Evolutionary conservation across 2,888 invertebrate genomes (phyloP), one percentile per base, ranked within the genome.

Genomic region (Acronicta leporina): DNA sequence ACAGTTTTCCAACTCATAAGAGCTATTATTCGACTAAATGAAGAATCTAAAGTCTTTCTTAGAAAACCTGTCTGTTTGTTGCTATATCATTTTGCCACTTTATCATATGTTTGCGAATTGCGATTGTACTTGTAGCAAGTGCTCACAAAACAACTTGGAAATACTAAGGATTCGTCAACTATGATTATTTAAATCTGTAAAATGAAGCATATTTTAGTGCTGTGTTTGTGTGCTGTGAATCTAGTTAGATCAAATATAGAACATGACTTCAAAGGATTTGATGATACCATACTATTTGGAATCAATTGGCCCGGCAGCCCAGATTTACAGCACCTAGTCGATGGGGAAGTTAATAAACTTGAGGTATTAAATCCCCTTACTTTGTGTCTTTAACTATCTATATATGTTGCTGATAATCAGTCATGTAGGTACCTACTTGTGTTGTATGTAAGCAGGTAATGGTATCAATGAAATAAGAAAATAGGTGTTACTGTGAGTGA

Each of bases 211-310:
- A 68, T 75, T 44, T 81, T 81, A 77, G 70, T 87, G 61, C 40
- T 90, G 63, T 67, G 85, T 68, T 66, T 88, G 59, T 81, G 80
- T 85, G 69, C 77, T 57, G 57, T 85, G 48, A 84, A 85, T 53
- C 61, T 83, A 47, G 83, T 72, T n/a, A n/a, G n/a, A 53, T 74
- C 77, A 51, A 81, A 87, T 77, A 85, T 91, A 61, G 92, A 95
- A 63, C 95, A 96, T 81, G 96, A 97, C 86, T 95, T 96, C 25
- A 96, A 96, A 88, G 97, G 96, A 44, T 97, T 98, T 82, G 98
- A 98, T 87, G 98, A 98, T 89, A 96, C 96, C 1, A 95, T 98
- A 78, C 88, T 97, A 50, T 98, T 97, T 85, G 96, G 96, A 88
- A 96, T 98, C 51, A 96, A 97, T 85, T 97, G 98, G 97, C 96